A percentile compares a stretch with the other conserved stretches of the same genome.
Evolutionary conservation across 2,797 vertebrate species (phyloP).

Genomic region (Sebastes diaconus): DNA sequence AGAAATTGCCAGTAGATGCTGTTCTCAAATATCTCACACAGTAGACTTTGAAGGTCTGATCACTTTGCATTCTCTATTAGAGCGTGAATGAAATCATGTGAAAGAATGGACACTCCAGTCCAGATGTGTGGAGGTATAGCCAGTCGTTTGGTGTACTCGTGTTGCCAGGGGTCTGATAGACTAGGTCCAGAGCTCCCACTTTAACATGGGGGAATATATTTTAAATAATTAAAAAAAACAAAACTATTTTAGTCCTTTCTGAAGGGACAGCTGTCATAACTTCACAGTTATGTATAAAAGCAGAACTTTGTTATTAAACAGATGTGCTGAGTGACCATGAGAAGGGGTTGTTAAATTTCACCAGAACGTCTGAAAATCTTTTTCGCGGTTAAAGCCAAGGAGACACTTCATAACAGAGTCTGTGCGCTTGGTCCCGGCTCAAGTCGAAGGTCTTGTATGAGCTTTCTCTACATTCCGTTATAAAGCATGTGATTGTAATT

Average conservation of each 20-base stretch:
- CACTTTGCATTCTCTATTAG: slow-evolving; percentile 19
- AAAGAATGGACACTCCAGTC: slow-evolving; percentile 17
- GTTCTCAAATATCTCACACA: slow-evolving; percentile 19
- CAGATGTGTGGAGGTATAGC: slow-evolving; percentile 26
- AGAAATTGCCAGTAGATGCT: slow-evolving; percentile 13
- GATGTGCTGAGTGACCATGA: slow-evolving; percentile 18
- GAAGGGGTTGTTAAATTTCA: slow-evolving; percentile 34
- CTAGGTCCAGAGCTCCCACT: slow-evolving; percentile 54
- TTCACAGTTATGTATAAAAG: slow-evolving; percentile 42
- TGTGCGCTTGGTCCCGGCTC: slow-evolving; percentile 44
- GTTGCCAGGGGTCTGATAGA: slow-evolving; percentile 40
- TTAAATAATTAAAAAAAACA: slow-evolving; percentile 61
- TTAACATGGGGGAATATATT: slow-evolving; percentile 62
- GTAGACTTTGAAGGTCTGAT: slow-evolving; percentile 35
- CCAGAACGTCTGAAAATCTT: slow-evolving; percentile 23
- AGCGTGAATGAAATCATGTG: slow-evolving; percentile 25
- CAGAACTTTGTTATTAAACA: slow-evolving; percentile 38
- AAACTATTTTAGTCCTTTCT: slow-evolving; percentile 59
- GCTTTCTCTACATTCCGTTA: slow-evolving; percentile 82
- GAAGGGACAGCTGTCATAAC: slow-evolving; percentile 48
- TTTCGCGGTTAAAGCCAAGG: slow-evolving; percentile 32
- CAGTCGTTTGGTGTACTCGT: slow-evolving; percentile 17
- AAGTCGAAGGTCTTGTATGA: slow-evolving; percentile 60
- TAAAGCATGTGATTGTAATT: slow-evolving; percentile 80
- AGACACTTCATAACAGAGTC: slow-evolving; percentile 34